A percentile compares a stretch with the other conserved stretches of the same genome.
Conservation (phyloP, 2,113 vertebrate genomes). For the Centropus unirufus region DNA sequence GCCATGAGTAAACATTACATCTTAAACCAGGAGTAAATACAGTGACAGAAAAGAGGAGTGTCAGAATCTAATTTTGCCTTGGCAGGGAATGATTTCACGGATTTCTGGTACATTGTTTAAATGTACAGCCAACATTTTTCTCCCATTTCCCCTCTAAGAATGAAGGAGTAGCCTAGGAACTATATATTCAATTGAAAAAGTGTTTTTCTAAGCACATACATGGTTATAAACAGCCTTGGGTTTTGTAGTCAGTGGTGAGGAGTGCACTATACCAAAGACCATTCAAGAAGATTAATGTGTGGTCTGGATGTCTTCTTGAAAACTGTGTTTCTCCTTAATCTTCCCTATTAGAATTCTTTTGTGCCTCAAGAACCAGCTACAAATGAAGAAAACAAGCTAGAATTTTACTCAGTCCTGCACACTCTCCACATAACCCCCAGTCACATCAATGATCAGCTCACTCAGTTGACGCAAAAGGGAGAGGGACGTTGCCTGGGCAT, state of each 20-base stretch:
- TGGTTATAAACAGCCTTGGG: background rate
- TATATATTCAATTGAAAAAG: background rate
- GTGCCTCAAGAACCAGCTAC: background rate
- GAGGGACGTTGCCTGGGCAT: background rate
- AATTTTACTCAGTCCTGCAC: background rate
- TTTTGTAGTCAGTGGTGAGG: background rate
- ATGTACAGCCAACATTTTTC: background rate
- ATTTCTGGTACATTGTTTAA: conserved; percentile 23
- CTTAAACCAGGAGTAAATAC: conserved; percentile 7
- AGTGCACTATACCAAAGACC: background rate
- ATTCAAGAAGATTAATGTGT: background rate
- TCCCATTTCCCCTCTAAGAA: background rate
- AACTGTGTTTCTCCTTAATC: background rate
- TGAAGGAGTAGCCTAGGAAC: background rate
- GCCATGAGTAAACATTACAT: background rate
- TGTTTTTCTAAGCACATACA: background rate
- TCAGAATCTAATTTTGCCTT: conserved; percentile 7
- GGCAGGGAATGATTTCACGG: conserved; percentile 28
- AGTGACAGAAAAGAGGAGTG: background rate
- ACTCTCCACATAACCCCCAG: background rate
- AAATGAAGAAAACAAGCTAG: background rate
- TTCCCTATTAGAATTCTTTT: background rate
- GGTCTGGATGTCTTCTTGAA: background rate
- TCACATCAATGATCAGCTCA: background rate
- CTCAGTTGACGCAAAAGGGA: fast-evolving